Conservation (phyloP, 2,113 vertebrate genomes). For the Mesocricetus auratus region DNA sequence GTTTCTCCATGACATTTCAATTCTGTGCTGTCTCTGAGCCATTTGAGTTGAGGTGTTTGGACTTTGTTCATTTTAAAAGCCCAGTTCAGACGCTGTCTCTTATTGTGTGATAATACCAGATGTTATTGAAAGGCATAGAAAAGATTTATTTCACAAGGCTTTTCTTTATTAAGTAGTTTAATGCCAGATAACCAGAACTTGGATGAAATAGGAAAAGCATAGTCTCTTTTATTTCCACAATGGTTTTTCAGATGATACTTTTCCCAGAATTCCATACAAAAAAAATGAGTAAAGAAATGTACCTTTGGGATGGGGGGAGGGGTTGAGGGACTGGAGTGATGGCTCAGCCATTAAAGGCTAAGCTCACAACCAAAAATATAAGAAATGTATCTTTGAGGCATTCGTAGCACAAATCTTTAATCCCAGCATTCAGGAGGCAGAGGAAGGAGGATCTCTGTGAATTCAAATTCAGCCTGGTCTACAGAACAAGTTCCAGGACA, state of each 20-base stretch:
- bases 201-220: not conserved
- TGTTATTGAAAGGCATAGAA: slow-evolving; percentile 21
- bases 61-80: slow-evolving; percentile 77
- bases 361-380: not conserved
- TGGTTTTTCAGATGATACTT: slow-evolving; percentile 31
- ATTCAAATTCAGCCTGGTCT: not conserved
- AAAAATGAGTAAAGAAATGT: slow-evolving; percentile 52
- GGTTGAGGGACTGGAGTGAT: too few species aligned
- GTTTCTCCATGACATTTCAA: slow-evolving; percentile 73
- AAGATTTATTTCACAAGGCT: slow-evolving; percentile 54
- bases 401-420: too few species aligned
- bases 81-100: slow-evolving; percentile 52
- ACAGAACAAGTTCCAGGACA: not conserved
- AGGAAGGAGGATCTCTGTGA: not conserved
- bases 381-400: not conserved
- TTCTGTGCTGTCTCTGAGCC: slow-evolving; percentile 63
- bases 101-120: slow-evolving; percentile 62
- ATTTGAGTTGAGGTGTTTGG: slow-evolving; percentile 65
- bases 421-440: not conserved
- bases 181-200: slow-evolving; percentile 8
- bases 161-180: slow-evolving; percentile 56
- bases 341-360: too few species aligned
- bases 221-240: slow-evolving; percentile 11
- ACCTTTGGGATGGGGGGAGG: not conserved
- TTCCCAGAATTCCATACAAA: slow-evolving; percentile 34